Evolutionary conservation across 2,797 vertebrate species (phyloP).

Genomic region (Rhincodon typus): DNA sequence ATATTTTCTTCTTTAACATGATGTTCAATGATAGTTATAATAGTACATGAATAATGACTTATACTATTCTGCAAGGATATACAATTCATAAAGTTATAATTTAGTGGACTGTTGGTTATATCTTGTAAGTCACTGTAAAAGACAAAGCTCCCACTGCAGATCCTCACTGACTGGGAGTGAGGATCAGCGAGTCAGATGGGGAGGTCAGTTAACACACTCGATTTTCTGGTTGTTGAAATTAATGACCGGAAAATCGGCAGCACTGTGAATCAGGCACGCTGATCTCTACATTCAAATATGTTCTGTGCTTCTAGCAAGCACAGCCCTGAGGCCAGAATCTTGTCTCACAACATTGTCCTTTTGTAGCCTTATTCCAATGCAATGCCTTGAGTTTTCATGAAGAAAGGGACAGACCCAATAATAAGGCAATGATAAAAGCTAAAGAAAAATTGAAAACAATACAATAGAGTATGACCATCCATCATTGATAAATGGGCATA

Average conservation of each 20-base stretch:
- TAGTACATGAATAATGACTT: background rate
- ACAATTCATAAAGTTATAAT: background rate
- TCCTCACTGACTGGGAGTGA: background rate
- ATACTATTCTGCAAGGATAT: background rate
- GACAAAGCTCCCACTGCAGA: background rate
- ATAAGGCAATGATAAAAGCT: background rate
- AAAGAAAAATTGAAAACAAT: background rate
- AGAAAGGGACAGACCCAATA: background rate
- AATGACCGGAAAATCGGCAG: slow-evolving; percentile 24
- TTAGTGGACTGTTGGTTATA: background rate
- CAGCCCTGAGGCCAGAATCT: background rate
- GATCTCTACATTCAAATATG: background rate
- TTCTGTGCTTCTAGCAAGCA: background rate
- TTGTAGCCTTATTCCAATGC: background rate
- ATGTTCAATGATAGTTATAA: background rate
- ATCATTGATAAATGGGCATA: background rate
- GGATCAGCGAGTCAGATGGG: slow-evolving; percentile 22
- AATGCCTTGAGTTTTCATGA: background rate
- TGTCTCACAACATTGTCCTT: background rate
- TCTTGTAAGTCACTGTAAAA: background rate
- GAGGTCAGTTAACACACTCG: slow-evolving; percentile 27
- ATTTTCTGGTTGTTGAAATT: slow-evolving; percentile 34
- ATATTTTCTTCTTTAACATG: background rate
- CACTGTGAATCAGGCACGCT: slow-evolving; percentile 5
- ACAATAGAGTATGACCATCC: background rate